A percentile compares a stretch with the other conserved stretches of the same genome.
Evolutionary conservation across 1,140 invertebrate genomes (phyloP).

Genomic region (Battus philenor): DNA sequence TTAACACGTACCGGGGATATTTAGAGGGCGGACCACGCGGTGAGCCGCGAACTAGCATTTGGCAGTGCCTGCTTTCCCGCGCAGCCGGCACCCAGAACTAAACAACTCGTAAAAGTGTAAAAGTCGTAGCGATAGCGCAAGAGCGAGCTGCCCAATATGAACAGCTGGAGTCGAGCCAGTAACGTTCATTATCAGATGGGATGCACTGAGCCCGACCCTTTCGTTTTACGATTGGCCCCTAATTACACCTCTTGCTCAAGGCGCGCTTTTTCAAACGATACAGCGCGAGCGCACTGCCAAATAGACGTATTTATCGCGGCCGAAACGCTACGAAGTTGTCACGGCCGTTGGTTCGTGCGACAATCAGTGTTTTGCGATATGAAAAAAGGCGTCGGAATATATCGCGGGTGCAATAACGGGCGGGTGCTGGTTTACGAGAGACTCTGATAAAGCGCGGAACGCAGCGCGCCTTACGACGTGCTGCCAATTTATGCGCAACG

Average conservation of each 20-base stretch:
- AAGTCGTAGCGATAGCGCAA: slow-evolving; percentile 69
- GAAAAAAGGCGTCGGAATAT: slow-evolving; percentile 60
- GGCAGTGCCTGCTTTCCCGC: slow-evolving; percentile 54
- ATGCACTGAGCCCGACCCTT: slow-evolving; percentile 61
- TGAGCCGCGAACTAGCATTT: slow-evolving; percentile 71
- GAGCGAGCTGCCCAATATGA: slow-evolving; percentile 63
- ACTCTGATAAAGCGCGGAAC: slow-evolving; percentile 57
- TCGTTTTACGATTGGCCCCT: slow-evolving; percentile 72
- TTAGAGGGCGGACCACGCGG: slow-evolving; percentile 61
- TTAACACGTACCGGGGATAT: slow-evolving; percentile 61
- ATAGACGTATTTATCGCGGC: slow-evolving; percentile 58
- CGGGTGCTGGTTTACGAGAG: slow-evolving; percentile 65
- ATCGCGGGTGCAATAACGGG: slow-evolving; percentile 58
- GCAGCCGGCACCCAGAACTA: slow-evolving; percentile 64
- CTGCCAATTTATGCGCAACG: slow-evolving; percentile 70
- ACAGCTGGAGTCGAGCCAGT: slow-evolving; percentile 68
- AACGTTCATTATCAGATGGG: slow-evolving; percentile 72
- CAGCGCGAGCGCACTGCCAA: slow-evolving; percentile 51
- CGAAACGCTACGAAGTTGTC: slow-evolving; percentile 39
- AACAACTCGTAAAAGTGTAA: slow-evolving; percentile 75
- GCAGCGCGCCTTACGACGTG: slow-evolving; percentile 67
- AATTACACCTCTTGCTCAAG: slow-evolving; percentile 67
- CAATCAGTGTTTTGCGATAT: slow-evolving; percentile 48
- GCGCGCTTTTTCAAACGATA: slow-evolving; percentile 55
- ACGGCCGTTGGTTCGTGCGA: slow-evolving; percentile 22